These are phyloP conservation scores for Sesia bembeciformis DNA, from an alignment of 2,888 invertebrate genomes.

Conservation along the genomic window DNA sequence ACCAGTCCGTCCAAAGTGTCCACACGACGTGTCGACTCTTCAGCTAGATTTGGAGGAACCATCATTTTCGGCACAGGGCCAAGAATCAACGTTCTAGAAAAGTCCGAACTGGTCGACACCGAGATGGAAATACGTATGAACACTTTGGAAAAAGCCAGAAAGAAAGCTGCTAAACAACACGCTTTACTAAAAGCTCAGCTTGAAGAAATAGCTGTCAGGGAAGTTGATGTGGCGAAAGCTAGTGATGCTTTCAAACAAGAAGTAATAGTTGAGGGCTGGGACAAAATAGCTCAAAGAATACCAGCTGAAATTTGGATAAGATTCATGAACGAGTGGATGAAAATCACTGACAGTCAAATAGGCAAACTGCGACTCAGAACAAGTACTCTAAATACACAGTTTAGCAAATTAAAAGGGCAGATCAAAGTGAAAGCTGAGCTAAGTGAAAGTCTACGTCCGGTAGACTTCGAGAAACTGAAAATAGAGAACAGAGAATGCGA, in stretches of 20 bases:
- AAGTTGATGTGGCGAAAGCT: slow-evolving; percentile 62
- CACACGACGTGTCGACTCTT: slow-evolving; percentile 44
- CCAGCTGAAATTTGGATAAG: slow-evolving; percentile 76
- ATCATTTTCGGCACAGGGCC: slow-evolving; percentile 39
- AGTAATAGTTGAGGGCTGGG: slow-evolving; percentile 68
- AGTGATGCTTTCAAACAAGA: slow-evolving; percentile 61
- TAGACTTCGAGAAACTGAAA: slow-evolving; percentile 77
- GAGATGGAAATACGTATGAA: slow-evolving; percentile 64
- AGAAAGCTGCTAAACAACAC: slow-evolving; percentile 41
- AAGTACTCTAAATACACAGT: slow-evolving; percentile 69
- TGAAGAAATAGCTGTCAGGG: slow-evolving; percentile 71
- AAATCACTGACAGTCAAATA: slow-evolving; percentile 65
- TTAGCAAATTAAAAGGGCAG: slow-evolving; percentile 67
- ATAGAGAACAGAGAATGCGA: slow-evolving; percentile 74
- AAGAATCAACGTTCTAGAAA: slow-evolving; percentile 66
- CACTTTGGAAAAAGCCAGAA: slow-evolving; percentile 32
- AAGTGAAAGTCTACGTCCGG: slow-evolving; percentile 72
- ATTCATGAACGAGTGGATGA: slow-evolving; percentile 77
- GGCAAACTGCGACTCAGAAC: slow-evolving; percentile 75
- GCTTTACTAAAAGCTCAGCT: slow-evolving; percentile 62
- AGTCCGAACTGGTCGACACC: slow-evolving; percentile 59
- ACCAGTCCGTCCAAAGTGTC: slow-evolving; percentile 33
- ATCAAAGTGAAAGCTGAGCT: slow-evolving; percentile 72
- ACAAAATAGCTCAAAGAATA: slow-evolving; percentile 75
- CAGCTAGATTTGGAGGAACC: slow-evolving; percentile 44